A percentile compares a stretch with the other conserved stretches of the same genome.
These are phyloP conservation scores for Cataglyphis hispanica DNA, from an alignment of 1,140 invertebrate genomes.

Conservation along the genomic window DNA sequence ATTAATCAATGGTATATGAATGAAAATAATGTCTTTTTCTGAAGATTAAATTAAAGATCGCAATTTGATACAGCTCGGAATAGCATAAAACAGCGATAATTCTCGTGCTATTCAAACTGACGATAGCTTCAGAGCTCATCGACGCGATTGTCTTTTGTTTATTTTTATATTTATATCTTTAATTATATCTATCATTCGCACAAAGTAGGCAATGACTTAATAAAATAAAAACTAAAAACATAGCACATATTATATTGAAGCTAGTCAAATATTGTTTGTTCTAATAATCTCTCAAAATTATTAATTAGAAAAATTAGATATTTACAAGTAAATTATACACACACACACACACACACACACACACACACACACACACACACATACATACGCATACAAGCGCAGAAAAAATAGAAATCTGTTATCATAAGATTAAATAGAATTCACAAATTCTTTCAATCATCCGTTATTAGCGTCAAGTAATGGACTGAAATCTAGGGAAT, in stretches of 20 bases:
- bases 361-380: background rate
- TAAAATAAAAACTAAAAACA: background rate
- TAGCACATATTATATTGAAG: background rate
- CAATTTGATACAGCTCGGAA: background rate
- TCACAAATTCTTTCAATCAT: constrained; percentile 6
- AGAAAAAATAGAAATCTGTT: no score
- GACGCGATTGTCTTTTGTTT: constrained; percentile 39
- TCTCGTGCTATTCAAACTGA: background rate
- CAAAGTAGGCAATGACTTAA: background rate
- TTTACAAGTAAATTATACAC: background rate
- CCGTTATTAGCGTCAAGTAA: background rate
- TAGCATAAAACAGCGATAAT: background rate
- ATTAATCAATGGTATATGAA: background rate
- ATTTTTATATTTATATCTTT: no score
- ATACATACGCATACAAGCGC: background rate
- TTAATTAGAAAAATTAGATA: background rate
- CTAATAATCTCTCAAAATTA: background rate
- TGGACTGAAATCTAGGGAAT: background rate
- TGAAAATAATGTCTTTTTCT: constrained; percentile 1
- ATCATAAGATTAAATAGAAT: background rate
- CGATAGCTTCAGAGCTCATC: constrained; percentile 28
- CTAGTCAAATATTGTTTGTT: background rate
- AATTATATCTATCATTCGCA: background rate
- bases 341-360: background rate
- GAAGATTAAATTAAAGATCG: constrained; percentile 18